Percentiles rank a stretch among this genome's conserved stretches.
Conservation (phyloP, 2,888 invertebrate genomes). For the Bursaphelenchus okinawaensis region DNA sequence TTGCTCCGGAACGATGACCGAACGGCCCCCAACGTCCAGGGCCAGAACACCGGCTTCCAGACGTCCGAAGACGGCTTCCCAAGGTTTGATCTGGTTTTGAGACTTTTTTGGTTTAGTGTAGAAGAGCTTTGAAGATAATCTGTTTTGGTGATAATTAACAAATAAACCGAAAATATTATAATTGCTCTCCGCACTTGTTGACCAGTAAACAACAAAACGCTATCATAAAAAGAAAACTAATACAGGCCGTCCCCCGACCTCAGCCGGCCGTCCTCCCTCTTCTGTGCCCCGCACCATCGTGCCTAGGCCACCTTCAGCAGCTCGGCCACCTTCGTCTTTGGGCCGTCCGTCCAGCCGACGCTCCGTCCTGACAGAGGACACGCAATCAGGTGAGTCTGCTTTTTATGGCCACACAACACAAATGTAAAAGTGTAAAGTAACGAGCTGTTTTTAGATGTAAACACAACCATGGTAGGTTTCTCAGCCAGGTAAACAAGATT, state of each 20-base stretch:
- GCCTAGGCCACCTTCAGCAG: slow-evolving; percentile 21
- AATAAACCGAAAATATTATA: too few relatives aligned
- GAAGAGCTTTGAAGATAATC: too few relatives aligned
- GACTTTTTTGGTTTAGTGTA: not conserved
- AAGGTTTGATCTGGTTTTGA: not conserved
- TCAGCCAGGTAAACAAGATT: not conserved
- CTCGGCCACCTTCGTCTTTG: not conserved
- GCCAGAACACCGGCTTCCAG: not conserved
- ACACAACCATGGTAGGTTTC: not conserved
- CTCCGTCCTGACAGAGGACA: not conserved
- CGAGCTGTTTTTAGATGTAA: not conserved
- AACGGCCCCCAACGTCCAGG: not conserved
- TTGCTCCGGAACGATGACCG: not conserved
- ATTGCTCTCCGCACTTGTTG: too few relatives aligned
- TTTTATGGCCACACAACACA: not conserved
- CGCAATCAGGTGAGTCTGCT: not conserved
- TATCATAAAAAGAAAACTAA: too few relatives aligned
- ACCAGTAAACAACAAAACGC: too few relatives aligned
- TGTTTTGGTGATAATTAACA: too few relatives aligned
- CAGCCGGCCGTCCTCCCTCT: slow-evolving; percentile 23
- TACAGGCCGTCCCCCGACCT: slow-evolving; percentile 19
- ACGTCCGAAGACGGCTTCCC: not conserved
- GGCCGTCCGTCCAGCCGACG: not conserved
- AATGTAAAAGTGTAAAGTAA: not conserved
- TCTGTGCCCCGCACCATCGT: slow-evolving; percentile 11